phyloP scores from a whole-genome alignment of 2,888 invertebrate species.

The Hylaea fasciaria region DNA sequence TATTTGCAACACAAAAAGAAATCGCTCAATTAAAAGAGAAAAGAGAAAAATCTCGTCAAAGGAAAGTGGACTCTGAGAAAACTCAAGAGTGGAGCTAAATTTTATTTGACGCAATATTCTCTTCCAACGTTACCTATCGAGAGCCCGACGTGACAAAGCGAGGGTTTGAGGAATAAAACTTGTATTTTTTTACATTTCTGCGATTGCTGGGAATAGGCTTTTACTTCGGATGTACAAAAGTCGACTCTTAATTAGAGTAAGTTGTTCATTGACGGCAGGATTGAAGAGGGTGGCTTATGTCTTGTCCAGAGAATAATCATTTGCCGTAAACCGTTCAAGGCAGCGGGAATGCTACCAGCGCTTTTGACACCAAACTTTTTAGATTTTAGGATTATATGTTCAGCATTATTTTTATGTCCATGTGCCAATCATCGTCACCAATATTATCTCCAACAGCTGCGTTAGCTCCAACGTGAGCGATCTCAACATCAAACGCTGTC shows the following conservation, averaged over 20 bases:
- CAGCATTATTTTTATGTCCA: no score
- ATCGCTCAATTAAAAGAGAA: conserved; percentile 21
- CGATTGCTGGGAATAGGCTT: background rate
- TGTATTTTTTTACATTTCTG: conserved; percentile 12
- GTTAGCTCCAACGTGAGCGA: no score
- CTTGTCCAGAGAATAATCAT: no score
- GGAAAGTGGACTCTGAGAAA: conserved; percentile 18
- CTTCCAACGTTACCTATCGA: conserved; percentile 14
- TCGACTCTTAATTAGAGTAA: background rate
- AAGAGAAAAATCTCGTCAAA: conserved; percentile 15
- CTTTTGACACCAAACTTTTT: no score
- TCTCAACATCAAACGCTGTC: no score
- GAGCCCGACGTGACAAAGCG: conserved; percentile 23
- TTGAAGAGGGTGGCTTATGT: no score
- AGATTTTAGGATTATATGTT: no score
- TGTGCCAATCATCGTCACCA: no score
- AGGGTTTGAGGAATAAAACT: conserved; percentile 14
- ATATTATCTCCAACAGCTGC: no score
- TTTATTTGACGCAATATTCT: conserved; percentile 24
- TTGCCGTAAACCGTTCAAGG: no score
- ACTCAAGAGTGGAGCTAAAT: background rate
- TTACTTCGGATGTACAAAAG: background rate
- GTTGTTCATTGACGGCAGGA: background rate
- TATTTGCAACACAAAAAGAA: conserved; percentile 14
- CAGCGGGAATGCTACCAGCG: no score